Conservation (phyloP, 2,888 invertebrate species). For the Diogma glabrata region DNA sequence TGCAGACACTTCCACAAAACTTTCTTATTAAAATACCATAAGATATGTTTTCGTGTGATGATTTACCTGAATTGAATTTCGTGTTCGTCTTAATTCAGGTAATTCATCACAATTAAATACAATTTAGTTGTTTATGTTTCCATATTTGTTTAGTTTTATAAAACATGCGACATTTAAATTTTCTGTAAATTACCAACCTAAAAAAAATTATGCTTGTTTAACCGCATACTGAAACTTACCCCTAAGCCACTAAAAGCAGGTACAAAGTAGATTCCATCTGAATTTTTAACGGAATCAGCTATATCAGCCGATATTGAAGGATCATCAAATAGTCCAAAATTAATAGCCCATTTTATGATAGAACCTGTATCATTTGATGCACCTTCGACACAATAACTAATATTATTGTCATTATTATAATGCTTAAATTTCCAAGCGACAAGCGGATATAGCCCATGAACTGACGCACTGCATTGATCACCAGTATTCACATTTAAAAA, state of each 20-base stretch:
- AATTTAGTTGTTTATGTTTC: no score
- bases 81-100: no score
- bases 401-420: conserved; percentile 28
- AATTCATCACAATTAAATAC: no score
- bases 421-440: conserved; percentile 61
- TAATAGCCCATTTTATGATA: conserved; percentile 73
- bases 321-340: conserved; percentile 51
- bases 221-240: no score
- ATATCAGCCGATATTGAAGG: conserved; percentile 53
- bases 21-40: no score
- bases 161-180: no score
- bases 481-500: conserved; percentile 82
- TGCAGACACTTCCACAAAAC: no score
- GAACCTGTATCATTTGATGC: conserved; percentile 81
- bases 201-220: no score
- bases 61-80: no score
- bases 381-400: conserved; percentile 74
- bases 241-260: conserved; percentile 84
- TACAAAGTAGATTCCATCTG: conserved; percentile 73
- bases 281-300: conserved; percentile 54
- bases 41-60: no score
- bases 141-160: no score
- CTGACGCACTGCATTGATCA: conserved; percentile 59
- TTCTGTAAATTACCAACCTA: no score
- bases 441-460: conserved; percentile 79